A percentile compares a stretch with the other conserved stretches of the same genome.
These are phyloP conservation scores for Pristiophorus japonicus DNA, from an alignment of 2,113 vertebrate genomes.

Conservation along the genomic window DNA sequence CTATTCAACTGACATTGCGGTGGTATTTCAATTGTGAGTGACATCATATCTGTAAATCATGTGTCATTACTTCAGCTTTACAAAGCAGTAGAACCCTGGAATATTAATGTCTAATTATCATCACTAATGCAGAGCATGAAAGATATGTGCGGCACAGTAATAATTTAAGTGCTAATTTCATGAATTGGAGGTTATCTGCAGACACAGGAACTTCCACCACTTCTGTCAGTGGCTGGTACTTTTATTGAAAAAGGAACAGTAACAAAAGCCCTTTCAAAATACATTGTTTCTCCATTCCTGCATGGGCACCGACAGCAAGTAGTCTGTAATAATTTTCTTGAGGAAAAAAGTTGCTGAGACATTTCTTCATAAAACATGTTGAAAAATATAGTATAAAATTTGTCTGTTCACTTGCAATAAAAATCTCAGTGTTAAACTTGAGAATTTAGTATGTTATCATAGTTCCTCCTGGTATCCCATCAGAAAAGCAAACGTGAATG, in stretches of 20 bases:
- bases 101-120: conserved; percentile 9
- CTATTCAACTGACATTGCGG: not conserved
- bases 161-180: not conserved
- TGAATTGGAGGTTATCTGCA: not conserved
- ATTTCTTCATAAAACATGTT: not conserved
- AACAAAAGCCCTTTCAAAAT: not conserved
- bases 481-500: too few relatives aligned
- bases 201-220: not conserved
- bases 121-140: not conserved
- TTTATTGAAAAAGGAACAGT: not conserved
- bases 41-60: not conserved
- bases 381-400: not conserved
- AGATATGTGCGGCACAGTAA: not conserved
- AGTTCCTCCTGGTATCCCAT: too few relatives aligned
- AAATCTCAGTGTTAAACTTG: not conserved
- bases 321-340: not conserved
- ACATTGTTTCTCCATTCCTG: not conserved
- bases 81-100: not conserved
- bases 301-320: not conserved
- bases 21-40: not conserved
- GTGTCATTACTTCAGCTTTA: not conserved
- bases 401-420: not conserved
- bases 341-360: not conserved
- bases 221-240: not conserved
- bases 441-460: too few relatives aligned